Conservation (phyloP, 2,888 invertebrate species). For the Cryptus armator region DNA sequence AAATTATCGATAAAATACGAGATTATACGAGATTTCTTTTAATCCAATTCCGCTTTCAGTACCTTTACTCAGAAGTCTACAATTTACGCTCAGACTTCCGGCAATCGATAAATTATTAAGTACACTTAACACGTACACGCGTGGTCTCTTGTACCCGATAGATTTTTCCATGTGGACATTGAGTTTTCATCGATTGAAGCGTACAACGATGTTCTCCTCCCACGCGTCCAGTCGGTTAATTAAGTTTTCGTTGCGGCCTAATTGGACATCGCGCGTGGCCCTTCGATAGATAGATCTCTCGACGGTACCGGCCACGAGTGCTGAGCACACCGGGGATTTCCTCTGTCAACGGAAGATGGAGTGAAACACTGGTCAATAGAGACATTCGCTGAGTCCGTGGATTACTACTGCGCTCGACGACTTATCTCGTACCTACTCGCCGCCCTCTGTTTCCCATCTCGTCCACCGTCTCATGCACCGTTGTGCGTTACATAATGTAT, state of each 20-base stretch:
- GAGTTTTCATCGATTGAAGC: constrained; percentile 77
- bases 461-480: constrained; percentile 13
- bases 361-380: constrained; percentile 83
- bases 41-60: too few relatives aligned
- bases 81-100: neutral
- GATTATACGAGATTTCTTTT: too few relatives aligned
- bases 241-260: constrained; percentile 81
- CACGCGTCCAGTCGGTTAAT: constrained; percentile 75
- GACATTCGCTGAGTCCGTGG: constrained; percentile 83
- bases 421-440: constrained; percentile 47
- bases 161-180: constrained; percentile 60
- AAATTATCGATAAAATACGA: too few relatives aligned
- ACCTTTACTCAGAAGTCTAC: neutral
- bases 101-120: neutral
- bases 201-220: constrained; percentile 23
- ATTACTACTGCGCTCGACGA: constrained; percentile 77
- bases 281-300: constrained; percentile 64
- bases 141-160: constrained; percentile 29
- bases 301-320: constrained; percentile 74
- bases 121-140: neutral
- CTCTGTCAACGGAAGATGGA: constrained; percentile 85
- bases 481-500: neutral
- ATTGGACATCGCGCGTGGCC: constrained; percentile 77
- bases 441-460: constrained; percentile 17
- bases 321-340: constrained; percentile 80